Evolutionary conservation across 2,113 vertebrate species (phyloP).

Genomic region (Elephantulus edwardii): DNA sequence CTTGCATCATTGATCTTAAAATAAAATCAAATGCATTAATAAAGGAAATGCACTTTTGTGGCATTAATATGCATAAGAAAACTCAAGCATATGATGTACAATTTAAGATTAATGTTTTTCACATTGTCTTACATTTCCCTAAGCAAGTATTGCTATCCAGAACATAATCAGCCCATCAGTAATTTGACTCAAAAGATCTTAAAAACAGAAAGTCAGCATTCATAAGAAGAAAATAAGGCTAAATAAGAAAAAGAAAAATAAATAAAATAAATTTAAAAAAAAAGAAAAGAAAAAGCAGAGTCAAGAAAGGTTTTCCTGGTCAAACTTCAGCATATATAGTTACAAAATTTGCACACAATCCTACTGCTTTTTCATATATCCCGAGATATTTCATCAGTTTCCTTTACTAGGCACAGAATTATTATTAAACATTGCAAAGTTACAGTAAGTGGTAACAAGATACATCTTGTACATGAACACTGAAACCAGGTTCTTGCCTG

Average conservation of each 20-base stretch:
- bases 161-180: not conserved
- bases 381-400: not conserved
- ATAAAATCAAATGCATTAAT: not conserved
- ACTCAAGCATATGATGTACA: not conserved
- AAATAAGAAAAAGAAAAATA: too few species aligned
- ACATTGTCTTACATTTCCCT: not conserved
- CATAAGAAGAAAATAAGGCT: too few species aligned
- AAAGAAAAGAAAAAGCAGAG: not conserved
- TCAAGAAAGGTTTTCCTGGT: not conserved
- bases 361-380: not conserved
- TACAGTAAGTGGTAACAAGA: not conserved
- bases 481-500: not conserved
- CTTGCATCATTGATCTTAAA: not conserved
- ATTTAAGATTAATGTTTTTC: not conserved
- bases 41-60: not conserved
- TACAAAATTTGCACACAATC: not conserved
- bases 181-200: not conserved
- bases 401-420: not conserved
- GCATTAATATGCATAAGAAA: not conserved
- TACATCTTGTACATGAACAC: not conserved
- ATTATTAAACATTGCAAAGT: not conserved
- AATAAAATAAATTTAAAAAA: not conserved
- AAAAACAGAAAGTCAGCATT: not conserved
- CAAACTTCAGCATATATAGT: not conserved
- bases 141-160: not conserved